Conservation (phyloP, 1,140 invertebrate genomes). For the Rhopalosiphum padi region DNA sequence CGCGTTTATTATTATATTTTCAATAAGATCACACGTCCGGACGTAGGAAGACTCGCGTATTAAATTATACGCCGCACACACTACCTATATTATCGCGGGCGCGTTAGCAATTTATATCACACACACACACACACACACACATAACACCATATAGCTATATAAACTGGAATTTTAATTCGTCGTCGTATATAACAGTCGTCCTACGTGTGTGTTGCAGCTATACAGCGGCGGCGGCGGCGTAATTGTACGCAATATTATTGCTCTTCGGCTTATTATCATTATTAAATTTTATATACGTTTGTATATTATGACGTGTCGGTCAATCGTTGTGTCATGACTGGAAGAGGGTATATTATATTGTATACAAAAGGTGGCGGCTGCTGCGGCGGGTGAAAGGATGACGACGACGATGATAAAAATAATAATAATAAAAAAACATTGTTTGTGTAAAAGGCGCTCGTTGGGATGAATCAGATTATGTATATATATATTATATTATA, state of each 20-base stretch:
- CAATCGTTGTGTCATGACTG: neutral
- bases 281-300: no score
- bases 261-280: neutral
- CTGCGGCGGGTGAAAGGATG: neutral
- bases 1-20: neutral
- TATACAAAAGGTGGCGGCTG: neutral
- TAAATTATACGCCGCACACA: neutral
- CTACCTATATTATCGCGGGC: neutral
- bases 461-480: neutral
- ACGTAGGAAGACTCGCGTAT: conserved; percentile 13
- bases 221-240: no score
- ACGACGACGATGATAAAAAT: neutral
- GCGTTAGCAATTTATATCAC: neutral
- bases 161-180: conserved; percentile 43
- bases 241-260: neutral
- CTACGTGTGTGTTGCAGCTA: neutral
- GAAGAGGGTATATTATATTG: neutral
- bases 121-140: neutral
- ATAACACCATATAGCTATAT: neutral
- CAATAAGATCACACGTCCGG: conserved; percentile 38
- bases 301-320: neutral
- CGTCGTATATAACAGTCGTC: neutral
- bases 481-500: no score
- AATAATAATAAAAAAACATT: neutral
- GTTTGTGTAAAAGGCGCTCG: neutral